A percentile compares a stretch with the other conserved stretches of the same genome.
Conservation (phyloP, 2,888 invertebrate genomes). For the Formica aserva region DNA sequence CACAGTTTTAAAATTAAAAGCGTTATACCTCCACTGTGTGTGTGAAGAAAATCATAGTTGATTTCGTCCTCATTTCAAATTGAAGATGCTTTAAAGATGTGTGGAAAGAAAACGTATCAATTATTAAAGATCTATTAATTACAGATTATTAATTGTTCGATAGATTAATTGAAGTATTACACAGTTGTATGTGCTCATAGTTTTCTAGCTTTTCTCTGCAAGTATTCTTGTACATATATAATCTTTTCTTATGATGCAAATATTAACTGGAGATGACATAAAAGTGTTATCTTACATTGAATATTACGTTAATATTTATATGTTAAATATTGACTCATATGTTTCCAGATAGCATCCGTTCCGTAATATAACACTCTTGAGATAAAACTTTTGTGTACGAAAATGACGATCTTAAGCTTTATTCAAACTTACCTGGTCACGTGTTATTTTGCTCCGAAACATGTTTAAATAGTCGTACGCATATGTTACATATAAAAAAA, state of each 20-base stretch:
- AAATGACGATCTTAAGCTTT: background rate
- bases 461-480: background rate
- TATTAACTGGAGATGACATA: background rate
- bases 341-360: background rate
- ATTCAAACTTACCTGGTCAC: background rate
- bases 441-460: background rate
- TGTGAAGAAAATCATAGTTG: background rate
- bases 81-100: background rate
- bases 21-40: background rate
- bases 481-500: too few species aligned
- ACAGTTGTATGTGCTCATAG: background rate
- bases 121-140: background rate
- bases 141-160: background rate
- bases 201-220: background rate
- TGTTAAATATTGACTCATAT: constrained; percentile 38
- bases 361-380: background rate
- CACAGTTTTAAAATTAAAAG: constrained; percentile 37
- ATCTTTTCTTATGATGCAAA: background rate
- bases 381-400: background rate
- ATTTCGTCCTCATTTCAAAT: background rate
- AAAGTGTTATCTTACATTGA: constrained; percentile 9
- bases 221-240: background rate
- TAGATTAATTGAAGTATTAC: background rate
- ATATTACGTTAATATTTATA: background rate
- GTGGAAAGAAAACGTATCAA: background rate